phyloP scores from a whole-genome alignment of 2,113 vertebrate species.

The Lethenteron reissneri region DNA sequence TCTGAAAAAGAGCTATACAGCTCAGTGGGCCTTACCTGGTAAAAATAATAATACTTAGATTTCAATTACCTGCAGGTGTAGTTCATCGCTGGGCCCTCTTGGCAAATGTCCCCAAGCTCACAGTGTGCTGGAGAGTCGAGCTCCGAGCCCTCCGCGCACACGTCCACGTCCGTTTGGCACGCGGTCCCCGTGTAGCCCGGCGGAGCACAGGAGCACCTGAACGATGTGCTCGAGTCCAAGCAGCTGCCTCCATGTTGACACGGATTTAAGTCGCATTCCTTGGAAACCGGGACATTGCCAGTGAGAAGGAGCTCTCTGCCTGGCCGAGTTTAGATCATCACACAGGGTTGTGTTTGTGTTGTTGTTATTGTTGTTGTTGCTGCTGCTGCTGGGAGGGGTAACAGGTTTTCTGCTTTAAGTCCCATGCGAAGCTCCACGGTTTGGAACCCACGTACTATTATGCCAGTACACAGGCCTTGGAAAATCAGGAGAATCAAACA shows the following conservation, averaged over 20 bases:
- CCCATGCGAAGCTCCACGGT: too few relatives aligned
- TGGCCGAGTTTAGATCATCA: too few relatives aligned
- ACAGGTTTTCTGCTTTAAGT: too few relatives aligned
- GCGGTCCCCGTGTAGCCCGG: slow-evolving; percentile 28
- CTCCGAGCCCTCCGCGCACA: slow-evolving; percentile 10
- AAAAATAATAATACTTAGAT: neutral
- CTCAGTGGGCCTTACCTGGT: neutral
- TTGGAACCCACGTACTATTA: too few relatives aligned
- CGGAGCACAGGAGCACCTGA: neutral
- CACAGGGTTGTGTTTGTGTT: too few relatives aligned
- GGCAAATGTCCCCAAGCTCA: slow-evolving; percentile 15
- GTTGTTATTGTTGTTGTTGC: too few relatives aligned
- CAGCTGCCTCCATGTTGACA: too few relatives aligned
- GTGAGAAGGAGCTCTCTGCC: neutral
- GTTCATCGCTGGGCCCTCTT: slow-evolving; percentile 14
- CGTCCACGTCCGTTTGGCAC: slow-evolving; percentile 34
- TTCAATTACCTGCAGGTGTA: slow-evolving; percentile 23
- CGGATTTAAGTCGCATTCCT: neutral
- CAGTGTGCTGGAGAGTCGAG: slow-evolving; percentile 9
- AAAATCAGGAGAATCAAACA: too few relatives aligned
- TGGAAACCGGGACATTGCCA: neutral
- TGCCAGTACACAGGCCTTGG: too few relatives aligned
- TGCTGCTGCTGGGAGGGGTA: too few relatives aligned
- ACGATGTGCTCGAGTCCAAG: too few relatives aligned
- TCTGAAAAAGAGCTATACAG: too few relatives aligned